Evolutionary conservation across 1,140 invertebrate species (phyloP), one percentile per base, ranked within the genome.

Genomic region (Protaetia brevitarsis): DNA sequence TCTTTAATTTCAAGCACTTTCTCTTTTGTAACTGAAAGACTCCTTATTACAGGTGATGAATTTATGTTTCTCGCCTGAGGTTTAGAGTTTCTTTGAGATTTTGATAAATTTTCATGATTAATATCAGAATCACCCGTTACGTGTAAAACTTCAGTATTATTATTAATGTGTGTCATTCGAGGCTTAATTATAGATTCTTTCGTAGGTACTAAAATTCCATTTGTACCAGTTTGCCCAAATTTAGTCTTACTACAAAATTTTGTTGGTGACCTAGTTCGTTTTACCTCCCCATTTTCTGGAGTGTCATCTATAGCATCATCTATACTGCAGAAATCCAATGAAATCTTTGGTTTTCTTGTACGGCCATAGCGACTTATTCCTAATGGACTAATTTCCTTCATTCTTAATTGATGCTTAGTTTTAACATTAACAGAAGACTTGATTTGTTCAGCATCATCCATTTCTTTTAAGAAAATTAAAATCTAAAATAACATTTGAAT

Each of bases 311-410:
- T 59, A 59, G 57, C 57, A 27, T 68, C 68, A 37, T 75, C 74
- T 27, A 73, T 75, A n/a, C 68, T 71, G 10, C 70, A 65, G 62
- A 69, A 75, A 66, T 75, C 74, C 30, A 63, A 65, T 26, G 66
- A 56, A 8, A 73, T 57, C 51, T 70, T 72, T 30, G 68, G 72
- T 66, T 75, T 75, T n/a, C 69, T 68, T 26, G 66, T 36, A n/a
- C 73, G 64, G 19, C 74, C 74, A 65, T 72, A 75, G 4, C 74
- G 60, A 68, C 72, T 74, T 64, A 63, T 69, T 21, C 65, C 60
- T 31, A 29, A 63, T 29, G 57, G 57, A 34, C 23, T 66, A 21
- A 27, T 51, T 13, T 37, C 34, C 23, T 56, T 16, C 5, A 21
- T 36, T 16, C 5, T 41, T 26, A 13, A n/a, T 29, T 10, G 13